Conservation (phyloP, 2,113 vertebrate genomes). For the Suricata suricatta region DNA sequence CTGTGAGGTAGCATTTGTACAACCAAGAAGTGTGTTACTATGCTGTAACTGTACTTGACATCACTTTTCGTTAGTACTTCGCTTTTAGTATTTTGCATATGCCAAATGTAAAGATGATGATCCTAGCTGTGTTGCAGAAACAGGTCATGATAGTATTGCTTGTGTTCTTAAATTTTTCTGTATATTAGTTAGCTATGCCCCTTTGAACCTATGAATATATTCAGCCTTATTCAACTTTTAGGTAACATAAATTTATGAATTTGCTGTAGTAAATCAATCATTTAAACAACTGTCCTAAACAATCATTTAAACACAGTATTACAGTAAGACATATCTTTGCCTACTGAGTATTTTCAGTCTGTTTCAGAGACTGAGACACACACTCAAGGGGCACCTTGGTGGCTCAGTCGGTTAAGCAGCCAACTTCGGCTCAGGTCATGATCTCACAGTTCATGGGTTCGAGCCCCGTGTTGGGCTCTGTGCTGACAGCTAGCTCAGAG, state of each 20-base stretch:
- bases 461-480: no score
- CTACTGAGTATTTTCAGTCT: background rate
- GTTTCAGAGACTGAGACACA: background rate
- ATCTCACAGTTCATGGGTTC: no score
- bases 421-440: no score
- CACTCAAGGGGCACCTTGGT: background rate
- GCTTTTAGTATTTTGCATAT: background rate
- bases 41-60: background rate
- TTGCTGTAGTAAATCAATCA: background rate
- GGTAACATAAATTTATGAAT: background rate
- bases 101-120: constrained; percentile 17
- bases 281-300: background rate
- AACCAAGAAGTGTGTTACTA: background rate
- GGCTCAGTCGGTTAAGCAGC: no score
- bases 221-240: background rate
- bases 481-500: no score
- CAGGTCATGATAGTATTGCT: background rate
- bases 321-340: constrained; percentile 33
- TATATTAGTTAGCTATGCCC: background rate
- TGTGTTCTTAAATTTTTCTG: constrained; percentile 1
- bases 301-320: background rate
- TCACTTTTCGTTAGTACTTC: constrained; percentile 9
- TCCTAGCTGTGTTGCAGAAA: background rate
- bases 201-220: constrained; percentile 7
- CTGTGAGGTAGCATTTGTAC: background rate